A percentile compares a stretch with the other conserved stretches of the same genome.
phyloP scores from a whole-genome alignment of 2,113 vertebrate genomes.

The Pyrgilauda ruficollis region DNA sequence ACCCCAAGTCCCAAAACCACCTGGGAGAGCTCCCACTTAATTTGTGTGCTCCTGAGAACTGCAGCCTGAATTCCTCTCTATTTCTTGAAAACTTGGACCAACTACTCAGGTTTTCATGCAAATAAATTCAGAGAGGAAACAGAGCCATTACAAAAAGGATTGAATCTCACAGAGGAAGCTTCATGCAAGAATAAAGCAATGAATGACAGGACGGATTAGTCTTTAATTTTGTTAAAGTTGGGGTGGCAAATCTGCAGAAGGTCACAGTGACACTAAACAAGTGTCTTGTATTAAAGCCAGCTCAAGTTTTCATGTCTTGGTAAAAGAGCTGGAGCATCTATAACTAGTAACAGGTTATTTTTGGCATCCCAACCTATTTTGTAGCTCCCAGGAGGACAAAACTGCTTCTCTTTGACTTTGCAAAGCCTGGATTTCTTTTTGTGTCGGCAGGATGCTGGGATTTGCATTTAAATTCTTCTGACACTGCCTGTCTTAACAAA shows the following conservation, averaged over 20 bases:
- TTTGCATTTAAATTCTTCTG: slow-evolving; percentile 38
- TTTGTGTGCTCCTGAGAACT: neutral
- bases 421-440: slow-evolving; percentile 48
- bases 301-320: neutral
- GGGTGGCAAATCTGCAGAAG: slow-evolving; percentile 11
- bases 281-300: slow-evolving; percentile 1
- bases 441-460: neutral
- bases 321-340: slow-evolving; percentile 48
- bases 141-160: rapidly evolving
- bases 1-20: neutral
- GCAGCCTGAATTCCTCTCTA: rapidly evolving
- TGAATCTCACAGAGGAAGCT: neutral
- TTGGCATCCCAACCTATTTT: slow-evolving; percentile 68
- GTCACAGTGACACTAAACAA: slow-evolving; percentile 53
- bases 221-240: neutral
- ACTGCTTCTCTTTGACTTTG: slow-evolving; percentile 55
- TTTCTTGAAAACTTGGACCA: neutral
- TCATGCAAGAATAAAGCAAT: neutral
- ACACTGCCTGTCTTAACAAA: neutral
- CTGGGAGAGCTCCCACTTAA: neutral
- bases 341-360: slow-evolving; percentile 66
- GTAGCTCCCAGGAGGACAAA: slow-evolving; percentile 51
- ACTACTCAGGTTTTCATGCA: neutral
- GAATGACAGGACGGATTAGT: neutral
- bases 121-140: neutral